Conservation (phyloP, 2,797 vertebrate genomes). For the Psittacula echo region DNA sequence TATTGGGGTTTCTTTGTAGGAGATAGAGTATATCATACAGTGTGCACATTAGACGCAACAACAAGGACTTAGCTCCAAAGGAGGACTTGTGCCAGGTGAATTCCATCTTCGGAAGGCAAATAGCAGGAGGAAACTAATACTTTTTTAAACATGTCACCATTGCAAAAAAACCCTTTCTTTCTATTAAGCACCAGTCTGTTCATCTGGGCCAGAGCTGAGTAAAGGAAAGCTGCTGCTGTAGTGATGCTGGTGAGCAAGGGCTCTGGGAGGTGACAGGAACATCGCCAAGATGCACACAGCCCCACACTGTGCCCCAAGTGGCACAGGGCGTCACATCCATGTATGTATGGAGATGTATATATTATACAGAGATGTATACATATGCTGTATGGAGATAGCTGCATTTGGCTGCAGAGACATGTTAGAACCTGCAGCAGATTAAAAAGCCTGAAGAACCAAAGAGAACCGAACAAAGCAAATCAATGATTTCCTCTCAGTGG, state of each 20-base stretch:
- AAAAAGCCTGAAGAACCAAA: not conserved
- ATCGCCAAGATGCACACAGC: not conserved
- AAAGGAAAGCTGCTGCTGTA: not conserved
- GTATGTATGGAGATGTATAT: rapidly evolving
- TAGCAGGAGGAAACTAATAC: rapidly evolving
- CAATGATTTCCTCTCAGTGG: not conserved
- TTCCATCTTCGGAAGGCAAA: not conserved
- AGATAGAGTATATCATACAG: not conserved
- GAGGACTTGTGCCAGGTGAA: not conserved
- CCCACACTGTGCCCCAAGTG: not conserved
- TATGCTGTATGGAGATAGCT: not conserved
- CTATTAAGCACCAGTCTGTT: not conserved
- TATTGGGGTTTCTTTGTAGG: not conserved
- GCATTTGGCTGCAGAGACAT: rapidly evolving
- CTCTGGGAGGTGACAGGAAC: not conserved
- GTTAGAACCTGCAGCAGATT: not conserved
- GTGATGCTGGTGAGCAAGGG: not conserved
- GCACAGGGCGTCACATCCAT: rapidly evolving
- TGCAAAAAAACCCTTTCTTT: not conserved
- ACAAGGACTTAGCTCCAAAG: not conserved
- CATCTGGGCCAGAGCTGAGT: no score
- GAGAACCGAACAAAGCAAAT: not conserved
- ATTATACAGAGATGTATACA: not conserved
- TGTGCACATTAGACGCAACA: not conserved
- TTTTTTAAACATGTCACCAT: not conserved